Conservation (phyloP, 37 sponge, comb jelly and placozoan species). For the Cladorhizidae sp. region DNA sequence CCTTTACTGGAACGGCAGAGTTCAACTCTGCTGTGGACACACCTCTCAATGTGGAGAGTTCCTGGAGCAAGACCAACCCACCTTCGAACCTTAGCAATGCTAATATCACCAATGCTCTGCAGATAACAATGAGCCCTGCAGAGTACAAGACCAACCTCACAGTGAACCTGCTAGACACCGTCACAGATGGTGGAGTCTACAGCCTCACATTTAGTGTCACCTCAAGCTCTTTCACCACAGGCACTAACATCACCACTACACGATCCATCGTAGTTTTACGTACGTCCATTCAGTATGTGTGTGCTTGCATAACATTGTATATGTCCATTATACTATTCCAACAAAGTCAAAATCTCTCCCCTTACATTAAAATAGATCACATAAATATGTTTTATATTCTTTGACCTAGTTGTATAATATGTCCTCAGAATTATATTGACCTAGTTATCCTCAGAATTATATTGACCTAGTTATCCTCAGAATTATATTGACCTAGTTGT, state of each 20-base stretch:
- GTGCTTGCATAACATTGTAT: too few relatives aligned
- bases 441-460: too few relatives aligned
- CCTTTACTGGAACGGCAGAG: conserved; percentile 13
- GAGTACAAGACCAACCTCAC: conserved; percentile 3
- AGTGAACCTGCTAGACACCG: not conserved
- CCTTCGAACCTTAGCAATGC: not conserved
- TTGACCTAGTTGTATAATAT: too few relatives aligned
- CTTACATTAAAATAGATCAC: too few relatives aligned
- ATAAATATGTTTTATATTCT: too few relatives aligned
- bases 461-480: too few relatives aligned
- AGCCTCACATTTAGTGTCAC: not conserved
- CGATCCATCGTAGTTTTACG: not conserved
- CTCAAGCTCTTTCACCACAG: not conserved
- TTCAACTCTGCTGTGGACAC: conserved; percentile 26
- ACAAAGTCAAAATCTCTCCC: too few relatives aligned
- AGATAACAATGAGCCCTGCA: not conserved
- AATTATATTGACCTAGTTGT: too few relatives aligned
- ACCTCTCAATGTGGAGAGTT: not conserved
- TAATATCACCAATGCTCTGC: not conserved
- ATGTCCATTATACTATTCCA: too few relatives aligned
- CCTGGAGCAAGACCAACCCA: conserved; percentile 11
- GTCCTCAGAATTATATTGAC: too few relatives aligned
- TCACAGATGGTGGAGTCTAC: not conserved
- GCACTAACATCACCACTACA: not conserved
- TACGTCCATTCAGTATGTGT: too few relatives aligned